phyloP scores from a whole-genome alignment of 1,140 invertebrate genomes.

The Bombus sylvicola region DNA sequence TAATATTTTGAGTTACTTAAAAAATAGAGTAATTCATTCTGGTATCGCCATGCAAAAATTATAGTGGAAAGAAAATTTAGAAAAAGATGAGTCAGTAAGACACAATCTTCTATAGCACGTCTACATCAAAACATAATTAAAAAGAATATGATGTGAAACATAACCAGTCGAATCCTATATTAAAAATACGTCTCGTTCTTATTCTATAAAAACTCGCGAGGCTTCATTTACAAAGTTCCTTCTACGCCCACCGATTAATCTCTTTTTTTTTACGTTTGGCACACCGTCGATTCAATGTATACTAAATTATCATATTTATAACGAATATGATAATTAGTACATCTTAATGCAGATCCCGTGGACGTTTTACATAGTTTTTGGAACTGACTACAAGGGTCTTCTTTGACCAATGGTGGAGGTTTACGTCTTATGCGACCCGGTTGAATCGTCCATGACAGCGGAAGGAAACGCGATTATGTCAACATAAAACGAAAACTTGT shows the following conservation, averaged over 20 bases:
- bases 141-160: neutral
- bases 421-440: neutral
- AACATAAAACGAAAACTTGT: conserved; percentile 69
- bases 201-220: neutral
- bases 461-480: conserved; percentile 61
- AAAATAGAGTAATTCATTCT: no score
- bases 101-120: neutral
- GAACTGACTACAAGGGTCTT: neutral
- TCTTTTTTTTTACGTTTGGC: neutral
- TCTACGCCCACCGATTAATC: conserved; percentile 7
- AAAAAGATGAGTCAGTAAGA: neutral
- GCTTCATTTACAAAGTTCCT: neutral
- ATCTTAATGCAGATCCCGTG: neutral
- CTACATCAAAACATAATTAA: neutral
- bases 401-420: neutral
- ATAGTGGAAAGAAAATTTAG: no score
- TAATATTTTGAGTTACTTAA: no score
- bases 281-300: neutral
- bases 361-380: neutral
- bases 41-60: no score
- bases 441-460: conserved; percentile 35
- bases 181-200: neutral
- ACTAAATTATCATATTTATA: conserved; percentile 20
- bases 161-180: neutral
- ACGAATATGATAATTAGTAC: conserved; percentile 18